Evolutionary conservation across 2,797 vertebrate genomes (phyloP).

Genomic region (Malacoctenus gilli): DNA sequence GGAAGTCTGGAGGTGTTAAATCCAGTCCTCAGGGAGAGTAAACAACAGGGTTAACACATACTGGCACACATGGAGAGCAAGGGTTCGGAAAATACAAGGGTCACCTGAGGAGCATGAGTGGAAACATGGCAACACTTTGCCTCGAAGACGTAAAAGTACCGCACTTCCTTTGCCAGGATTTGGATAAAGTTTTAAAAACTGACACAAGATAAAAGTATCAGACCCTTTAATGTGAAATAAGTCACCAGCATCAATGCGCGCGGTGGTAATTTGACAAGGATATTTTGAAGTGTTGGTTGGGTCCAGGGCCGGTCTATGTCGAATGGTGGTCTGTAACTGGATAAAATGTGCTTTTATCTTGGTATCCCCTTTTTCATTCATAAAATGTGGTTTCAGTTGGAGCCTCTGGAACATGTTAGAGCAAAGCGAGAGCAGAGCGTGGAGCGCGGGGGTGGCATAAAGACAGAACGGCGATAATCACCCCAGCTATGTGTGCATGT

Average conservation of each 20-base stretch:
- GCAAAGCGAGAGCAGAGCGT: conserved; percentile 35
- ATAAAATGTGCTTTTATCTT: conserved; percentile 70
- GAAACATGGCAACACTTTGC: conserved; percentile 2
- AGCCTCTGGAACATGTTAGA: conserved; percentile 74
- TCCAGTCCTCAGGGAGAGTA: conserved; percentile 42
- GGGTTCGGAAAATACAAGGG: conserved; percentile 32
- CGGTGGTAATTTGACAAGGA: conserved; percentile 57
- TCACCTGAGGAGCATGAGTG: conserved; percentile 20
- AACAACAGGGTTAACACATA: conserved; percentile 39
- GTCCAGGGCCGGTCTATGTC: conserved; percentile 42
- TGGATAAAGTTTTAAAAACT: conserved; percentile 4
- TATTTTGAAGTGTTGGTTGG: conserved; percentile 56
- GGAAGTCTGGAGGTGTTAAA: conserved; percentile 53
- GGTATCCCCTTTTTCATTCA: conserved; percentile 66
- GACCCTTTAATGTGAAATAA: conserved; percentile 31
- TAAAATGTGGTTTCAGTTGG: conserved; percentile 76
- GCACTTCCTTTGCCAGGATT: conserved; percentile 4
- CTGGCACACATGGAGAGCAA: conserved; percentile 10
- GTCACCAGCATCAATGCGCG: conserved; percentile 12
- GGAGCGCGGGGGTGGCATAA: conserved; percentile 35
- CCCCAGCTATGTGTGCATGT: conserved; percentile 31
- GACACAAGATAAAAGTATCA: conserved; percentile 17
- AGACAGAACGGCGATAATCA: conserved; percentile 64
- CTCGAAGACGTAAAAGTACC: conserved; percentile 11
- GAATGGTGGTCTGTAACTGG: conserved; percentile 61